Evolutionary conservation across 2,888 invertebrate genomes (phyloP), one percentile per base, ranked within the genome.

Genomic region (Lithophane ornitopus): DNA sequence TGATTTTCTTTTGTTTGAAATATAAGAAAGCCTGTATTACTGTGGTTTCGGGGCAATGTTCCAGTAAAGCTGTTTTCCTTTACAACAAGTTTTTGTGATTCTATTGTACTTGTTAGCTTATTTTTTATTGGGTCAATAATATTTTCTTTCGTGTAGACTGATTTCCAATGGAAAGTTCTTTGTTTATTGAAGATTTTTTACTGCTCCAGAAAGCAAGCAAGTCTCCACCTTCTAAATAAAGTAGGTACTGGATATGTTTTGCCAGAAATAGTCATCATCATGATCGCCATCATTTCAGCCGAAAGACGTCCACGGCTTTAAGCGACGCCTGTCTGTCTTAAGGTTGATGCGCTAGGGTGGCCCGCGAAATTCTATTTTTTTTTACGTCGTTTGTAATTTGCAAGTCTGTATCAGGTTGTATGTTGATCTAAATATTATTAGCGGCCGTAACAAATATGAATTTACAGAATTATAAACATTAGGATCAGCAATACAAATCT

Each of bases 21-120:
- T 54, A 39, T 62, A 84, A 62, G 56, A 74, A 81, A 70, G 52
- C 28, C 28, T 56, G 67, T 69, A 61, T 80, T 81, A 0, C 22
- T 70, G 28, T 19, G 81, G 81, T 52, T 84, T 81, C 66, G 6
- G 85, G 52, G 56, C 85, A 81, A 69, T 54, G 61, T 34, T 74
- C 59, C 41, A 19, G 44, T 56, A 80, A 84, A 80, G 63, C 68
- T 81, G 41, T 80, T 84, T 74, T 80, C 26, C 34, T 84, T 69
- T 65, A 26, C 49, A 16, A 14, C 19, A n/a, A 52, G 81, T 49
- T 68, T 68, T 75, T 65, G 76, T 63, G 34, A 44, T 73, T 63
- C 59, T n/a, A 41, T 84, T 84, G 44, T 68, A 14, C 63, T 58
- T 79, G 22, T 56, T 44, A 56, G 34, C 16, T 67, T 41, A 22